Evolutionary conservation across 1,140 invertebrate genomes (phyloP).

Genomic region (Brachionus rubens): DNA sequence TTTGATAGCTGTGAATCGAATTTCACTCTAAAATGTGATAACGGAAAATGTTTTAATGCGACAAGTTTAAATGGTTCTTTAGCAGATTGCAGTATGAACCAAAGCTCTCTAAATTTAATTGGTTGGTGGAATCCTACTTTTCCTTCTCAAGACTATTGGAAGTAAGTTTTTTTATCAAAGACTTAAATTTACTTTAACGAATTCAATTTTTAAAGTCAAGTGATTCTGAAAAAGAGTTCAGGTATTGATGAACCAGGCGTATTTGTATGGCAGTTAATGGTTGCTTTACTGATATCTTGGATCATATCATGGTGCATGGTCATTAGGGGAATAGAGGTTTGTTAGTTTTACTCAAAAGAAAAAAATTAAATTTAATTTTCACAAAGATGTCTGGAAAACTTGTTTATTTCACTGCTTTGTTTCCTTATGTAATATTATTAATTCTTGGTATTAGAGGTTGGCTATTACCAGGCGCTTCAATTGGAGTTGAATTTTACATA

Average conservation of each 20-base stretch:
- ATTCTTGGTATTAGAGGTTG: slow-evolving; percentile 46
- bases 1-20: slow-evolving; percentile 8
- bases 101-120: background rate
- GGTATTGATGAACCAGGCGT: slow-evolving; percentile 46
- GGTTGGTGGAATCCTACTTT: slow-evolving; percentile 40
- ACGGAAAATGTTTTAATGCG: slow-evolving; percentile 25
- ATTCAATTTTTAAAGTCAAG: too few species aligned
- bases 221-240: slow-evolving; percentile 2
- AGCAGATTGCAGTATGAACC: slow-evolving; percentile 12
- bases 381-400: slow-evolving; percentile 32
- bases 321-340: slow-evolving; percentile 54
- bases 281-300: slow-evolving; percentile 54
- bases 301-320: slow-evolving; percentile 53
- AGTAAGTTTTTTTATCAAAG: slow-evolving; percentile 59
- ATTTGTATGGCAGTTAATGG: slow-evolving; percentile 42
- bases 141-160: slow-evolving; percentile 46
- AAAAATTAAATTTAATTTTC: slow-evolving; percentile 6
- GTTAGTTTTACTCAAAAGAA: background rate
- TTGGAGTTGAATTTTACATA: slow-evolving; percentile 38
- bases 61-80: slow-evolving; percentile 4
- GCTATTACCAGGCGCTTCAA: slow-evolving; percentile 30
- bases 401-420: slow-evolving; percentile 45
- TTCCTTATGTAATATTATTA: slow-evolving; percentile 41
- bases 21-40: slow-evolving; percentile 30
- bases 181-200: too few species aligned